These are phyloP conservation scores for Bellardia pandia DNA, from an alignment of 2,888 invertebrate genomes.

Conservation along the genomic window DNA sequence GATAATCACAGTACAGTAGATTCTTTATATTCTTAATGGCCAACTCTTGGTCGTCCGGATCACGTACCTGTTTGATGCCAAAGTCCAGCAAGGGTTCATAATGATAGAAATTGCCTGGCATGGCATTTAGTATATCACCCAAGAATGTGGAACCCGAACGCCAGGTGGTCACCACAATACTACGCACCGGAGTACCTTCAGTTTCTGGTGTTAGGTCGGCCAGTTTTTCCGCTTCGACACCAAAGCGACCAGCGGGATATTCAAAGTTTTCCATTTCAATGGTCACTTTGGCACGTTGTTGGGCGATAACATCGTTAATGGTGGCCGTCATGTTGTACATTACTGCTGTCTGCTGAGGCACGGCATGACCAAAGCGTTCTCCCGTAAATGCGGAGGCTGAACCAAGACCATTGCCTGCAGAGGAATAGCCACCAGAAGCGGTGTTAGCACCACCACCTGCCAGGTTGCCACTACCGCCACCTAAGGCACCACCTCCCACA, in stretches of 20 bases:
- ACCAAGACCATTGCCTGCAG: slow-evolving; percentile 73
- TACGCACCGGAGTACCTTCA: slow-evolving; percentile 89
- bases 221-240: slow-evolving; percentile 86
- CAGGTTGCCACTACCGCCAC: slow-evolving; percentile 52
- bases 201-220: slow-evolving; percentile 89
- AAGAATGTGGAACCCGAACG: slow-evolving; percentile 95
- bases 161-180: slow-evolving; percentile 94
- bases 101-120: slow-evolving; percentile 95
- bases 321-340: slow-evolving; percentile 83
- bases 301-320: slow-evolving; percentile 86
- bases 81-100: slow-evolving; percentile 94
- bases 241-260: slow-evolving; percentile 86
- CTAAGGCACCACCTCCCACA: slow-evolving; percentile 69
- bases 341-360: slow-evolving; percentile 72
- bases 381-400: slow-evolving; percentile 73
- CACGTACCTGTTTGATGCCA: slow-evolving; percentile 92
- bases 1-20: slow-evolving; percentile 91
- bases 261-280: slow-evolving; percentile 87
- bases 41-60: slow-evolving; percentile 88
- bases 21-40: slow-evolving; percentile 89
- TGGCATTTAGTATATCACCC: slow-evolving; percentile 92
- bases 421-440: slow-evolving; percentile 69
- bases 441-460: slow-evolving; percentile 56
- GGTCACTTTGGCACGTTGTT: slow-evolving; percentile 85
- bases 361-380: slow-evolving; percentile 73